A percentile compares a stretch with the other conserved stretches of the same genome.
phyloP scores from a whole-genome alignment of 2,888 invertebrate species.

The Tortrix viridana region DNA sequence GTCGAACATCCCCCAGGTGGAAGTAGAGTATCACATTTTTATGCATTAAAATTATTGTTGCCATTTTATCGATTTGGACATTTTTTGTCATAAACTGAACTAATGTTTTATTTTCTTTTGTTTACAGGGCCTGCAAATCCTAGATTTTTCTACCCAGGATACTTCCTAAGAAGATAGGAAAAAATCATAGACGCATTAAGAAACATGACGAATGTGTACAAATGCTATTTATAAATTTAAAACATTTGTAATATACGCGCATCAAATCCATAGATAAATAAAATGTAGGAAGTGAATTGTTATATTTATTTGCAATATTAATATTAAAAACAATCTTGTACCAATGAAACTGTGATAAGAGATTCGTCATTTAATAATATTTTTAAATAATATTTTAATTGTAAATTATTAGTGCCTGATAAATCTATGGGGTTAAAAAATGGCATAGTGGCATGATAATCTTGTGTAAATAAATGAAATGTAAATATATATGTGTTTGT shows the following conservation, averaged over 20 bases:
- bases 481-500: neutral
- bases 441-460: constrained; percentile 2
- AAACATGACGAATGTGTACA: constrained; percentile 33
- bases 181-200: constrained; percentile 23
- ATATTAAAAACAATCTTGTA: constrained; percentile 23
- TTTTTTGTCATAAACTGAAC: neutral
- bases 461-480: constrained; percentile 29
- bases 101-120: constrained; percentile 27
- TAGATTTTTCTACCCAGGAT: constrained; percentile 58
- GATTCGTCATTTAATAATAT: constrained; percentile 34
- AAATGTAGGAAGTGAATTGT: constrained; percentile 20
- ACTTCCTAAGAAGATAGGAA: constrained; percentile 53
- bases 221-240: constrained; percentile 33
- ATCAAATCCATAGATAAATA: constrained; percentile 18
- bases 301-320: constrained; percentile 27
- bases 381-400: constrained; percentile 14
- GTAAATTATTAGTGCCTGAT: constrained; percentile 26
- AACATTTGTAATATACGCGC: constrained; percentile 31
- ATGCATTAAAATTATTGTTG: too few relatives aligned
- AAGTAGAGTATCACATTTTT: too few relatives aligned
- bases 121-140: constrained; percentile 54
- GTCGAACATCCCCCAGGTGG: too few relatives aligned
- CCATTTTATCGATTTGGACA: too few relatives aligned
- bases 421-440: constrained; percentile 27
- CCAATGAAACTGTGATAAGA: constrained; percentile 38